Percentiles rank a stretch among this genome's conserved stretches.
Conservation (phyloP, 2,888 invertebrate genomes). For the Aphodius granarius region DNA sequence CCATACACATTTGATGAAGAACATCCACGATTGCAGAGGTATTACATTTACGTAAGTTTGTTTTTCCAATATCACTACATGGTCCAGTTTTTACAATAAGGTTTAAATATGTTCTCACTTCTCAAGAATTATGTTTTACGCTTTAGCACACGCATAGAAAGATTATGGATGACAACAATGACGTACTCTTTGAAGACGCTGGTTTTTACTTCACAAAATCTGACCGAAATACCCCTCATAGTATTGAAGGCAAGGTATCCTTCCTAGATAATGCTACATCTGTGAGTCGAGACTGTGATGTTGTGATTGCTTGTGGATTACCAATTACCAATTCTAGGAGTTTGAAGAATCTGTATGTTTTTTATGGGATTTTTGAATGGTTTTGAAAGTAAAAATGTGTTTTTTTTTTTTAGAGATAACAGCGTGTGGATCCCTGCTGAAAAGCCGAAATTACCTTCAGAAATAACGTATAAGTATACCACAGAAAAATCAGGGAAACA, state of each 20-base stretch:
- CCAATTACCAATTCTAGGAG: neutral
- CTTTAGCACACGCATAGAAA: neutral
- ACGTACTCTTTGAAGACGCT: neutral
- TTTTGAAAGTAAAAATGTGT: no score
- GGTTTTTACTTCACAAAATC: constrained; percentile 12
- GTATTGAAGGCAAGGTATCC: constrained; percentile 1
- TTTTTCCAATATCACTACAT: neutral
- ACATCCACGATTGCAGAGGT: constrained; percentile 13
- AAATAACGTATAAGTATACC: constrained; percentile 48
- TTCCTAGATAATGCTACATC: neutral
- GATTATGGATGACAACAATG: neutral
- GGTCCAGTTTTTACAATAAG: neutral
- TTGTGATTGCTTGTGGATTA: constrained; percentile 8
- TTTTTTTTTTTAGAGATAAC: constrained; percentile 37
- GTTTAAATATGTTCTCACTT: neutral
- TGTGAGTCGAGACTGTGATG: neutral
- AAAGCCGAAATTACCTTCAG: constrained; percentile 41
- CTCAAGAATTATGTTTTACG: neutral
- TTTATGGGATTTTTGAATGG: no score
- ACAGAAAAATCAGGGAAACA: constrained; percentile 31
- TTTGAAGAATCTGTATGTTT: neutral
- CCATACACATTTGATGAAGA: constrained; percentile 14
- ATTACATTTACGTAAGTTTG: constrained; percentile 8
- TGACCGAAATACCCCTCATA: constrained; percentile 2
- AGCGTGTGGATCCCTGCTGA: constrained; percentile 48